Evolutionary conservation across 2,113 vertebrate genomes (phyloP).

Genomic region (Melanerpes formicivorus): DNA sequence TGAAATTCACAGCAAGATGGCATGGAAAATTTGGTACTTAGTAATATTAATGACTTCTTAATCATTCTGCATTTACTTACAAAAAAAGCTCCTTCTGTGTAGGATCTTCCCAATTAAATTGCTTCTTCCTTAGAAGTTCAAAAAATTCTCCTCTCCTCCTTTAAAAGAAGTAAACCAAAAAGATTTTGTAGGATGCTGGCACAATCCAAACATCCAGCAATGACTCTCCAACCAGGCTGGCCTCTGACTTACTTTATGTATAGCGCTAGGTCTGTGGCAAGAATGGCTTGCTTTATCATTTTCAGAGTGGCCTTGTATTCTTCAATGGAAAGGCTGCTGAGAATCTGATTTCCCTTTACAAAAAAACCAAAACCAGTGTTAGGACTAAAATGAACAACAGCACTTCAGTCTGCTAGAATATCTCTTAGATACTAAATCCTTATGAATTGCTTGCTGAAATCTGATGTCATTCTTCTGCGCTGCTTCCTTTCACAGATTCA

Average conservation of each 20-base stretch:
- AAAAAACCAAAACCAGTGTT: not conserved
- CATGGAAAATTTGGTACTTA: not conserved
- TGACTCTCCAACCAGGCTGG: not conserved
- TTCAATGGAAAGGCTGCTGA: constrained; percentile 91
- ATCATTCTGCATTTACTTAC: constrained; percentile 76
- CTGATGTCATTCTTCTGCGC: not conserved
- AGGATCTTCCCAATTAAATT: constrained; percentile 90
- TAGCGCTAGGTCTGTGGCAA: constrained; percentile 94
- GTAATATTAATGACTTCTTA: not conserved
- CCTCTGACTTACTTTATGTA: constrained; percentile 92
- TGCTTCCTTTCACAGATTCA: not conserved
- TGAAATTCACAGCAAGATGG: not conserved
- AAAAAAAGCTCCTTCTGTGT: constrained; percentile 90
- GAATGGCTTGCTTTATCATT: constrained; percentile 96
- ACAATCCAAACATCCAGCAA: not conserved
- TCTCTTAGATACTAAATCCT: not conserved
- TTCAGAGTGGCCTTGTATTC: constrained; percentile 93
- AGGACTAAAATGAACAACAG: not conserved
- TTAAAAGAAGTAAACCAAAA: constrained; percentile 59
- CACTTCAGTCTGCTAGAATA: not conserved
- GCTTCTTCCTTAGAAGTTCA: constrained; percentile 90
- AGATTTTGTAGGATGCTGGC: not conserved
- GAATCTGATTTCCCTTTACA: constrained; percentile 94
- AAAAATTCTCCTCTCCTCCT: constrained; percentile 92
- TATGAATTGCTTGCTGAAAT: not conserved